These are phyloP conservation scores for Stramonita haemastoma DNA, from an alignment of 2,888 invertebrate genomes.

Conservation along the genomic window DNA sequence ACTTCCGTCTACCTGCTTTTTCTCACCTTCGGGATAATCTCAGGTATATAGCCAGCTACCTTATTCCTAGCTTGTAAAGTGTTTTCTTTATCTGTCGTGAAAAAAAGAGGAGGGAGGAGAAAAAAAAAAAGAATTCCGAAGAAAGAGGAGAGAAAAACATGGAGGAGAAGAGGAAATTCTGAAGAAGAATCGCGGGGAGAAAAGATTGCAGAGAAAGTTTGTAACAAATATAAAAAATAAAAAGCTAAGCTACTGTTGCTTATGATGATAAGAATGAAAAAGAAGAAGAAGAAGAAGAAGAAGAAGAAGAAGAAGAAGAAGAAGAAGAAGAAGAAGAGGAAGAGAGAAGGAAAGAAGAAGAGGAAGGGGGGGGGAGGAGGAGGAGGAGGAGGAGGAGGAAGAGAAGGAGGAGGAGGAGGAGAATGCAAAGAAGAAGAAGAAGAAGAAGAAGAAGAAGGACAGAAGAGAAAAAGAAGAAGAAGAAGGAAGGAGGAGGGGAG, in stretches of 20 bases:
- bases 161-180: not conserved
- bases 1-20: slow-evolving; percentile 12
- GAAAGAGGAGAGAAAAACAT: not conserved
- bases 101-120: not conserved
- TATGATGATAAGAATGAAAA: not conserved
- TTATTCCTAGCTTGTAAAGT: not conserved
- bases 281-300: not conserved
- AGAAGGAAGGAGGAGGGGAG: not conserved
- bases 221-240: no score
- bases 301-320: not conserved
- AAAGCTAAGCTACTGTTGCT: not conserved
- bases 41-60: no score
- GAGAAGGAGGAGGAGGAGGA: not conserved
- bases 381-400: not conserved
- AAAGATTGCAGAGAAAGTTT: no score
- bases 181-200: not conserved
- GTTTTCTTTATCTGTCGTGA: not conserved
- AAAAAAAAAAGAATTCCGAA: not conserved
- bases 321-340: not conserved
- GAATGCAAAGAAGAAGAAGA: not conserved
- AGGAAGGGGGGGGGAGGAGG: not conserved
- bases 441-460: not conserved
- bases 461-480: not conserved
- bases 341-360: not conserved
- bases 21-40: not conserved